Percentiles rank a stretch among this genome's conserved stretches.
These are phyloP conservation scores for Florisuga fusca DNA, from an alignment of 2,797 vertebrate species.

Conservation along the genomic window DNA sequence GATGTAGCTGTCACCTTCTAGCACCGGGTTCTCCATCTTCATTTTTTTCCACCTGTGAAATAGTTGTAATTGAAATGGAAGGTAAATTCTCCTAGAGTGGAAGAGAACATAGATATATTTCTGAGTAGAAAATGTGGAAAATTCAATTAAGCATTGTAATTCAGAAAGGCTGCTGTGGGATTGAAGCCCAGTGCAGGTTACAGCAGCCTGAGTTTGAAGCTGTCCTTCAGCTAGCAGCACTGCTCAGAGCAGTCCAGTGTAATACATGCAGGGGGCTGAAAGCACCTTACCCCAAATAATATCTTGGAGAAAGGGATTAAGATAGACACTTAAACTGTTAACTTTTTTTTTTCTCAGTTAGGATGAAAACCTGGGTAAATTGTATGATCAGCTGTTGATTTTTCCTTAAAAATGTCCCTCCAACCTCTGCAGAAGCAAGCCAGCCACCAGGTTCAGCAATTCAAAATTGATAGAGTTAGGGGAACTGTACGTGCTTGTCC, in stretches of 20 bases:
- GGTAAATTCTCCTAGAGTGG: neutral
- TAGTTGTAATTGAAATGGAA: neutral
- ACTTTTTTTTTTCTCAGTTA: neutral
- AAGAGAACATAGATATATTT: neutral
- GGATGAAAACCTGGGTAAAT: neutral
- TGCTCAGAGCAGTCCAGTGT: neutral
- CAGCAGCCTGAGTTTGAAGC: neutral
- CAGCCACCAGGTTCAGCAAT: neutral
- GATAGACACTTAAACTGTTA: neutral
- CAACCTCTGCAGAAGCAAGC: neutral
- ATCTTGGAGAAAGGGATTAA: neutral
- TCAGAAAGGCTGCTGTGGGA: neutral
- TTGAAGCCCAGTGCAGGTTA: neutral
- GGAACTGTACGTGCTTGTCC: neutral
- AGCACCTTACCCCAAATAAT: neutral
- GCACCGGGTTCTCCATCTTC: neutral
- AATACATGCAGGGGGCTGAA: neutral
- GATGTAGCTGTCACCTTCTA: neutral
- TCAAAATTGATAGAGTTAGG: constrained; percentile 27
- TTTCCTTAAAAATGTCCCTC: neutral
- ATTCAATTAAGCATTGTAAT: neutral
- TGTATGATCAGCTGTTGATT: neutral
- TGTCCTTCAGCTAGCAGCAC: neutral
- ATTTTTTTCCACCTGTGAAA: neutral
- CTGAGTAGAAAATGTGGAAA: neutral